Evolutionary conservation across 2,888 invertebrate genomes (phyloP).

Genomic region (Galerucella calmariensis): DNA sequence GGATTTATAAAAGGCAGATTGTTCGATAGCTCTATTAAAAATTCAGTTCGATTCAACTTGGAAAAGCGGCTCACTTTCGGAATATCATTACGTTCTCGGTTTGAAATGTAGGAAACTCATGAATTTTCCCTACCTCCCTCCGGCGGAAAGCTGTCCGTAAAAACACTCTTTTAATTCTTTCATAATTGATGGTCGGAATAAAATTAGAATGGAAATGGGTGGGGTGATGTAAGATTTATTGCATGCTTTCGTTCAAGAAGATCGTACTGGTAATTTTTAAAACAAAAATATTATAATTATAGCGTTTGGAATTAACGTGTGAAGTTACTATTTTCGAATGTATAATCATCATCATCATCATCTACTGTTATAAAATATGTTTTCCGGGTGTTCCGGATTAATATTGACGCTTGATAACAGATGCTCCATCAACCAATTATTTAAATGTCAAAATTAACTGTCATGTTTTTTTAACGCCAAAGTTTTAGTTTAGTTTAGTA

Average conservation of each 20-base stretch:
- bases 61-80: conserved; percentile 24
- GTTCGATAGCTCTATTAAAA: conserved; percentile 30
- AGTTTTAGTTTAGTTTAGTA: no score
- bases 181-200: conserved; percentile 20
- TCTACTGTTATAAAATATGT: no score
- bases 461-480: no score
- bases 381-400: not conserved
- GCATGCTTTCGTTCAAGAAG: not conserved
- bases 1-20: conserved; percentile 21
- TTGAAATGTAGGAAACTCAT: conserved; percentile 23
- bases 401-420: not conserved
- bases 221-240: conserved; percentile 4
- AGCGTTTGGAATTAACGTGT: not conserved
- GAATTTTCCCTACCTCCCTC: conserved; percentile 14
- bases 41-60: conserved; percentile 27
- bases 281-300: conserved; percentile 4
- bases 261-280: not conserved
- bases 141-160: conserved; percentile 23
- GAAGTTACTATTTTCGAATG: not conserved
- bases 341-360: not conserved
- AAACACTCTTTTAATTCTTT: conserved; percentile 27
- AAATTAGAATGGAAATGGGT: conserved; percentile 14
- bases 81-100: conserved; percentile 28
- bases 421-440: no score
- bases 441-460: no score